A percentile compares a stretch with the other conserved stretches of the same genome.
Conservation (phyloP, 2,888 invertebrate species). For the Axea sp. region DNA sequence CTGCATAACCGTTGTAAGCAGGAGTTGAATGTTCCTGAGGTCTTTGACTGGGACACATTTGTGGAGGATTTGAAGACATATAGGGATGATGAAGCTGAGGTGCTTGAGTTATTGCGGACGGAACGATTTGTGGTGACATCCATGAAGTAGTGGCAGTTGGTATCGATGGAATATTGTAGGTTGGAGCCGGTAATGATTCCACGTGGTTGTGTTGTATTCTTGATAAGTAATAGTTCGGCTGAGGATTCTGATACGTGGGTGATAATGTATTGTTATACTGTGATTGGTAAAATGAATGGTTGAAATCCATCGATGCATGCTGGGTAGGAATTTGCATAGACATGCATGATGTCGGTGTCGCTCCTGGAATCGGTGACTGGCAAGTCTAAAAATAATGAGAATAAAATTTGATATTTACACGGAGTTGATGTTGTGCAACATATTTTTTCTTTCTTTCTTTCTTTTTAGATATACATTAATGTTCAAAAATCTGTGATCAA, state of each 20-base stretch:
- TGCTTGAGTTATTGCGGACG: slow-evolving; percentile 36
- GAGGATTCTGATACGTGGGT: slow-evolving; percentile 64
- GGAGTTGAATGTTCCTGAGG: slow-evolving; percentile 65
- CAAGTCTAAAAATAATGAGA: slow-evolving; percentile 73
- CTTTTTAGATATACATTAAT: no score
- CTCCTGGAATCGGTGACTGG: slow-evolving; percentile 70
- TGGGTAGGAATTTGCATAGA: slow-evolving; percentile 71
- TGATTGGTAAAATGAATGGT: slow-evolving; percentile 66
- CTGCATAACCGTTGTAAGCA: slow-evolving; percentile 59
- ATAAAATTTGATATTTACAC: no score
- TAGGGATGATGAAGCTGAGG: slow-evolving; percentile 65
- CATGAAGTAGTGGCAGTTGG: slow-evolving; percentile 62
- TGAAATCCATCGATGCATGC: slow-evolving; percentile 70
- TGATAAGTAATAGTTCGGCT: slow-evolving; percentile 70
- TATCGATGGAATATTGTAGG: slow-evolving; percentile 65
- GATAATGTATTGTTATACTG: slow-evolving; percentile 64
- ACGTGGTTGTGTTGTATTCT: slow-evolving; percentile 66
- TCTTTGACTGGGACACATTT: slow-evolving; percentile 62
- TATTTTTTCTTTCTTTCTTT: no score
- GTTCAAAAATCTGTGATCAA: no score
- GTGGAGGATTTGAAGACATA: slow-evolving; percentile 70
- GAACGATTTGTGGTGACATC: slow-evolving; percentile 61
- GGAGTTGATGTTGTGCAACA: no score
- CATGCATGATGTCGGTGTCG: slow-evolving; percentile 70
- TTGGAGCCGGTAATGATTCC: slow-evolving; percentile 68